Conservation (phyloP, 2,888 invertebrate genomes). For the Trissoscelio sp. region DNA sequence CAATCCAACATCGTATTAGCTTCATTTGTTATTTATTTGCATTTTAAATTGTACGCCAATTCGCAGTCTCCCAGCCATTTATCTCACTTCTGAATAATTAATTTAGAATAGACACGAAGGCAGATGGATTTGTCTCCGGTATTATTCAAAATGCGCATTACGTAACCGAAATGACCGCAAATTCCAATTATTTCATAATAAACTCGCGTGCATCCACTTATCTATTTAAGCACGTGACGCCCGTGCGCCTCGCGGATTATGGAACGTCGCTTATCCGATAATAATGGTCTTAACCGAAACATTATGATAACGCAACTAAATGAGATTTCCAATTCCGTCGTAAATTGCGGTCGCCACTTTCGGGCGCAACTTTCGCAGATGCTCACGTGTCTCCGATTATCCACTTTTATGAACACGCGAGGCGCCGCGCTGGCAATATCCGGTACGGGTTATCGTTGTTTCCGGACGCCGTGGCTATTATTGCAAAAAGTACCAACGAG, state of each 20-base stretch:
- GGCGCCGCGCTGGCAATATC: constrained; percentile 24
- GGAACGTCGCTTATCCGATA: constrained; percentile 68
- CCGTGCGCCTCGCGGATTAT: constrained; percentile 70
- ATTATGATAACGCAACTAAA: constrained; percentile 71
- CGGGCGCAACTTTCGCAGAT: constrained; percentile 24
- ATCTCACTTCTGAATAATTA: constrained; percentile 79
- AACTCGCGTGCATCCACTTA: constrained; percentile 71
- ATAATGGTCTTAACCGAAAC: constrained; percentile 69
- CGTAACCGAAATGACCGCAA: constrained; percentile 80
- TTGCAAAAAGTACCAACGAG: constrained; percentile 15
- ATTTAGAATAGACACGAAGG: constrained; percentile 73
- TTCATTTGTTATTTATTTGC: constrained; percentile 53
- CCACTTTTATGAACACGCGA: constrained; percentile 42
- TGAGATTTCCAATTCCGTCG: constrained; percentile 75
- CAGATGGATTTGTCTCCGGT: constrained; percentile 76
- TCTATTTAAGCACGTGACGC: constrained; percentile 72
- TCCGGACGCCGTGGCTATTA: neutral
- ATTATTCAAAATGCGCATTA: constrained; percentile 81
- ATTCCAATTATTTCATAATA: constrained; percentile 81
- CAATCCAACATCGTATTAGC: no score
- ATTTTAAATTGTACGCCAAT: constrained; percentile 42
- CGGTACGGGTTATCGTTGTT: constrained; percentile 18
- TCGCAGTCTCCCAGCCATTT: constrained; percentile 44
- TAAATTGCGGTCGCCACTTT: constrained; percentile 73
- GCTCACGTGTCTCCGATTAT: constrained; percentile 41